A percentile compares a stretch with the other conserved stretches of the same genome.
phyloP scores from a whole-genome alignment of 2,888 invertebrate species.

The Rhabditoides inermis region DNA sequence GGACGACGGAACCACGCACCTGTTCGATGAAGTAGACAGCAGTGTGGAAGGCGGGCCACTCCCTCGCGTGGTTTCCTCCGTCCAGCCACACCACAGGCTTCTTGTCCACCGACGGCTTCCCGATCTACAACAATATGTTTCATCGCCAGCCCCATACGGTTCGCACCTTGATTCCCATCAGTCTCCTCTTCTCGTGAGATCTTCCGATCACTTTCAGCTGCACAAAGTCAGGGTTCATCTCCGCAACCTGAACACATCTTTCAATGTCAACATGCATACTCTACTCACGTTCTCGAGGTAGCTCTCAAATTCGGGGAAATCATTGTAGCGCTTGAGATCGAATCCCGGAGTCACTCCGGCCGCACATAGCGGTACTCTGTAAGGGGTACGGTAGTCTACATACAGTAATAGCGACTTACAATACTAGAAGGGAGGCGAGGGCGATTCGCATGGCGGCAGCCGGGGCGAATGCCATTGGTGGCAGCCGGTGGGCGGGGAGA shows the following conservation, averaged over 20 bases:
- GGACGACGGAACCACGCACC: conserved; percentile 15
- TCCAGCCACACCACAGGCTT: conserved; percentile 50
- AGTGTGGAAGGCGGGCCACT: conserved; percentile 50
- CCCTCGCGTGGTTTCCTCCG: conserved; percentile 48
- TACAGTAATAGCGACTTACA: too few species aligned
- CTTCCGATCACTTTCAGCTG: conserved; percentile 33
- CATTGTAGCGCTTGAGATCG: conserved; percentile 28
- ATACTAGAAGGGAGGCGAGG: too few species aligned
- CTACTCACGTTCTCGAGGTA: conserved; percentile 14
- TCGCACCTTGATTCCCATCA: conserved; percentile 36
- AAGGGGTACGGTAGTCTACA: too few species aligned
- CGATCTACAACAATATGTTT: conserved; percentile 15
- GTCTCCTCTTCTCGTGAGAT: conserved; percentile 29
- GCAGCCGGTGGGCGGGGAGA: too few species aligned
- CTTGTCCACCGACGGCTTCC: conserved; percentile 17
- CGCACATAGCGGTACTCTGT: too few species aligned
- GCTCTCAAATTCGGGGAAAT: conserved; percentile 38
- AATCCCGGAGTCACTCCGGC: too few species aligned
- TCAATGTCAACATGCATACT: not conserved
- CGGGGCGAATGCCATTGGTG: too few species aligned
- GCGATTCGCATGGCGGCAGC: too few species aligned
- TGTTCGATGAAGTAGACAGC: conserved; percentile 50
- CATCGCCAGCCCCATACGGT: not conserved
- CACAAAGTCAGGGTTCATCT: conserved; percentile 35
- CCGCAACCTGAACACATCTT: conserved; percentile 19